Evolutionary conservation across 2,113 vertebrate species (phyloP), one percentile per base, ranked within the genome.

Genomic region (Perca schrenkii): DNA sequence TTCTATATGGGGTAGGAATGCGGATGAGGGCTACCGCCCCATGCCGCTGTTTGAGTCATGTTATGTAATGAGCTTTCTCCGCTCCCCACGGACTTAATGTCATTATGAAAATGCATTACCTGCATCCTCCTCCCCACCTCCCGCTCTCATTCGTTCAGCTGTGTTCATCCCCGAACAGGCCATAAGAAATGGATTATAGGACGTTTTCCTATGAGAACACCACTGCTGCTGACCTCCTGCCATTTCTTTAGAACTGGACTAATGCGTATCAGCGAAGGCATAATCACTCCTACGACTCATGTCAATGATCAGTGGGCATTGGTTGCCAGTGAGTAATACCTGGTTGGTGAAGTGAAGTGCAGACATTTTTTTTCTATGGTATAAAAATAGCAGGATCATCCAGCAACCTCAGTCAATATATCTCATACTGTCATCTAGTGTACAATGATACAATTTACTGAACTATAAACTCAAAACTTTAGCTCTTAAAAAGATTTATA

Each of bases 141-240:
- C 86, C 31, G 2, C 69, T 85, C 50, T 36, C 69, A 22, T 88
- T 76, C 64, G 65, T 87, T 91, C 73, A 40, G 79, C 87, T 68
- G 77, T 87, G 84, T 88, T 87, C 72, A 81, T 91, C 52, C 68
- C 82, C 66, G 68, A 91, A 83, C 80, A 79, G 83, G 79, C 80
- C 88, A 92, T 92, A 91, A 93, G 86, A 93, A 92, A 94, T 93
- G 86, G 88, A 92, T 94, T 90, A 91, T 67, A 72, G 69, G 74
- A 75, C 43, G 50, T 84, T 88, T 87, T 91, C 89, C 80, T 81
- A 58, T 11, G 86, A 88, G 86, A 87, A 84, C 22, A 50, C 70
- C 58, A 22, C 80, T 79, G 74, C 65, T 64, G 67, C 53, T 63
- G 88, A 93, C 89, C 86, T 89, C 47, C 40, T 79, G 81, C 67